Evolutionary conservation across 2,797 vertebrate species (phyloP), one percentile per base, ranked within the genome.

Genomic region (Otolemur crassicaudatus): DNA sequence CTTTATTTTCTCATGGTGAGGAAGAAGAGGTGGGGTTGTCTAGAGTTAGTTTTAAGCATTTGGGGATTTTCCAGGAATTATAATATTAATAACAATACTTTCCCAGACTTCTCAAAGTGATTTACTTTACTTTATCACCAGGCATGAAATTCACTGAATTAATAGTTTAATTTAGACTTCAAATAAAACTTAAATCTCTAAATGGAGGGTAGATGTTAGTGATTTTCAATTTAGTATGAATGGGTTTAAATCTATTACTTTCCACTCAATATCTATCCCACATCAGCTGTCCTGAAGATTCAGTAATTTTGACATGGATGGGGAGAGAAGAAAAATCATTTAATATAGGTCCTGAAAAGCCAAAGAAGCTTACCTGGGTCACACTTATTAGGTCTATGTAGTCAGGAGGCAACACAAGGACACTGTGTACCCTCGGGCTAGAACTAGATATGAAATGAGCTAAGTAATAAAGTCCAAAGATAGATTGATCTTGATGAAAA

Each of bases 101-200:
- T 34, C 23, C 40, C 10, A 43, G 63, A 17, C 40, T 92, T 89
- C n/a, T 29, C 69, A 76, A 80, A 27, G 63, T 63, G 9, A 82
- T 90, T 86, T 90, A 43, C n/a, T 53, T 85, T 22, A 81, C 11
- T 81, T 49, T 83, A 58, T 83, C 17, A 46, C 60, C 29, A 90
- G 17, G 4, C 11, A 31, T 77, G 27, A 31, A 92, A 90, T 46
- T 90, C 81, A 83, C 9, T 65, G 60, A 79, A 14, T 67, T 86
- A 87, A 69, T 34, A 77, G 7, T 63, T 19, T 89, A 43, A 49
- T 80, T 90, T 79, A 84, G 77, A 86, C 11, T 20, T 34, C 7
- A 93, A 69, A 16, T 91, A 84, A 93, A 91, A 73, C 25, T 53
- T 61, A 60, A 87, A 87, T 91, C 19, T 91, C 27, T 87, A 69